Evolutionary conservation across 1,140 invertebrate genomes (phyloP), one percentile per base, ranked within the genome.

Genomic region (Apolygus lucorum): DNA sequence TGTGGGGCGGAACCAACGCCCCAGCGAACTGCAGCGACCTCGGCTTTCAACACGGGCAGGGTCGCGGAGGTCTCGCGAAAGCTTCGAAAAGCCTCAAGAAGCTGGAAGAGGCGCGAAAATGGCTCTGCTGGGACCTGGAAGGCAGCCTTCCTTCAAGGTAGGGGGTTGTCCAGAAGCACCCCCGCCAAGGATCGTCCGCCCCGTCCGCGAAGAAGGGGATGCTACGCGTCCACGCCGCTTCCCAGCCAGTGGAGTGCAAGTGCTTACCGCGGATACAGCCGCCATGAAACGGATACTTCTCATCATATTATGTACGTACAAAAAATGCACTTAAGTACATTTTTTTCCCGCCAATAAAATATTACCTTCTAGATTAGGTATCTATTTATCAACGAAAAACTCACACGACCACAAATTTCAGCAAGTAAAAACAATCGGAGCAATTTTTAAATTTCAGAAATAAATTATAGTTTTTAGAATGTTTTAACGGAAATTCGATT

Each of bases 301-400:
- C 54, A 59, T 59, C 54, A 17, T 59, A 24, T 59, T 24, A 24
- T 17, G 54, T 59, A 59, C 54, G 54, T 59, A 59, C 4, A n/a
- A n/a, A n/a, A n/a, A n/a, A n/a, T n/a, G n/a, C n/a, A n/a, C n/a
- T n/a, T n/a, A n/a, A n/a, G n/a, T n/a, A n/a, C n/a, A n/a, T n/a
- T n/a, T n/a, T n/a, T n/a, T n/a, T n/a, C n/a, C n/a, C n/a, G n/a
- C n/a, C n/a, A n/a, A n/a, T n/a, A n/a, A n/a, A n/a, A n/a, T n/a
- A n/a, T n/a, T n/a, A n/a, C n/a, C n/a, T n/a, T n/a, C n/a, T n/a
- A n/a, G n/a, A n/a, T n/a, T n/a, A n/a, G n/a, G n/a, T n/a, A n/a
- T n/a, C n/a, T n/a, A n/a, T n/a, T n/a, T n/a, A n/a, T n/a, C n/a
- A n/a, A n/a, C n/a, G n/a, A n/a, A n/a, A n/a, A n/a, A n/a, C n/a